Evolutionary conservation across 2,797 vertebrate species (phyloP).

Genomic region (Babyrousa celebensis): DNA sequence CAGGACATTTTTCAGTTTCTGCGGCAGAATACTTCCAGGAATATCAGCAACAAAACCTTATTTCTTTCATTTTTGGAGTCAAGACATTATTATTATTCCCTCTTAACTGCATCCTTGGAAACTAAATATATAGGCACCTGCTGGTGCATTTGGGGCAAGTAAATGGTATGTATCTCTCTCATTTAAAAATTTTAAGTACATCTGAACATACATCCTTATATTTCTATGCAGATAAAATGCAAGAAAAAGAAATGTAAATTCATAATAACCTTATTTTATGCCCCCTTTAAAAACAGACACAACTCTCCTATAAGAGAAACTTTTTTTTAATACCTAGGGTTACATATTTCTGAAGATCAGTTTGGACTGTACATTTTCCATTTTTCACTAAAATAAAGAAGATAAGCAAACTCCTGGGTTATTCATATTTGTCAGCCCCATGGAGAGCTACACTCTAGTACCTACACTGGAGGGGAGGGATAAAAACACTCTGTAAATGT

Average conservation of each 20-base stretch:
- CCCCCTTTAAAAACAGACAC: constrained; percentile 47
- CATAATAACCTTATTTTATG: constrained; percentile 45
- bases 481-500: background rate
- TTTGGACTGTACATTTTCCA: constrained; percentile 15
- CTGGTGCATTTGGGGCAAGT: background rate
- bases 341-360: constrained; percentile 29
- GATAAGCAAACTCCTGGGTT: background rate
- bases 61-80: constrained; percentile 62
- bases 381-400: constrained; percentile 62
- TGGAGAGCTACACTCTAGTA: background rate
- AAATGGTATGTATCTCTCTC: background rate
- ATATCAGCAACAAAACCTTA: constrained; percentile 70
- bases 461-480: background rate
- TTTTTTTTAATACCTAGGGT: background rate
- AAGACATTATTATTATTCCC: constrained; percentile 41
- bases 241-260: constrained; percentile 34
- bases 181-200: constrained; percentile 64
- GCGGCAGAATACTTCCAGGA: constrained; percentile 70
- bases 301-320: background rate
- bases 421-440: constrained; percentile 50
- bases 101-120: constrained; percentile 5
- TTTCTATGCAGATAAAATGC: background rate
- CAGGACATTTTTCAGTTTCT: constrained; percentile 61
- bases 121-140: background rate
- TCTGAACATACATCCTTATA: constrained; percentile 29